phyloP scores from a whole-genome alignment of 35 echinoderm and acorn worm genomes.

The Apostichopus japonicus region DNA sequence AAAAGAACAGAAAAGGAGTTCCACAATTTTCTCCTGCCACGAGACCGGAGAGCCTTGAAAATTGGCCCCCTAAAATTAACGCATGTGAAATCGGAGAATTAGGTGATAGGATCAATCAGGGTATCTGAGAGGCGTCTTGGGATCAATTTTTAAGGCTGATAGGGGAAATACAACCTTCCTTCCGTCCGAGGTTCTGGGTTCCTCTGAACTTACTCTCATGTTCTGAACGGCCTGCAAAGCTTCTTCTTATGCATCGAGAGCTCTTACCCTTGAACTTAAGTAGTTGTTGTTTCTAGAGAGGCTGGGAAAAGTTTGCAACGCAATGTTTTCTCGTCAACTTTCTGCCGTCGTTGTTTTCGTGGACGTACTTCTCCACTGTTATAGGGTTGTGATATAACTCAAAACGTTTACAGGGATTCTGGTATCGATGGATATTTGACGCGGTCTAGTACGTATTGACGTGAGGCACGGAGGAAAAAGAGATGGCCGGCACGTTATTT shows the following conservation, averaged over 20 bases:
- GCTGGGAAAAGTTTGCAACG: neutral
- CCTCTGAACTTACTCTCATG: neutral
- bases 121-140: neutral
- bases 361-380: no score
- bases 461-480: no score
- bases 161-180: neutral
- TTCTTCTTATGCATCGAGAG: neutral
- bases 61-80: conserved; percentile 25
- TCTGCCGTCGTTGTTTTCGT: neutral
- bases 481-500: no score
- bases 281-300: neutral
- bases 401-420: no score
- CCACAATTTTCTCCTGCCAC: no score
- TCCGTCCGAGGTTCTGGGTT: neutral
- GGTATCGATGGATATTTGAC: no score
- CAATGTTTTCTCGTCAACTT: neutral
- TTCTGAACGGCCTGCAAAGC: neutral
- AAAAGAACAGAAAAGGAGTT: no score
- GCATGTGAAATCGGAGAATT: conserved; percentile 4
- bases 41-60: neutral
- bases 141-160: neutral
- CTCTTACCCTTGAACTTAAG: neutral
- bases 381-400: no score
- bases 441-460: no score
- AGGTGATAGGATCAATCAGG: conserved; percentile 19